Base-by-base conservation (phyloP, 2,888 invertebrate genomes). In the Oscheius sp. region DNA sequence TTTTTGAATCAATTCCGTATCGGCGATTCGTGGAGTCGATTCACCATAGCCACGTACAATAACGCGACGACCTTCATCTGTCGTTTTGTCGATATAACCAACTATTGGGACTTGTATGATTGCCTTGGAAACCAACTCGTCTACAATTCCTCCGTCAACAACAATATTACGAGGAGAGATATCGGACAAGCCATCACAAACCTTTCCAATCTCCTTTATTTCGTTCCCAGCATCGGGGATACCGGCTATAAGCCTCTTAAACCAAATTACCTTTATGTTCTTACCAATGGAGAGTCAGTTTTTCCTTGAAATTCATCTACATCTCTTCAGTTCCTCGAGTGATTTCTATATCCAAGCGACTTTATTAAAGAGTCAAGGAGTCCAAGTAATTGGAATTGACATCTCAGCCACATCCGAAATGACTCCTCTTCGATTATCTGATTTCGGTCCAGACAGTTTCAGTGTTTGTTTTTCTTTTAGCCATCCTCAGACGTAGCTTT, bases 31-130 rank as follows among this genome's bases (percentile, higher is more conserved):
- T 71, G 72, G 15, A 69, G 72, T 3, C 52, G 69, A 34, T 66
- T 76, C 46, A 61, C 76, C 20, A 29, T 76, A 0, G 76, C 76
- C 17, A 76, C 76, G 2, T 76, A 52, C 58, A 71, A 76, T 29
- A 52, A 45, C 53, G 65, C 63, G 3, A 67, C 74, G 1, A 69
- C 68, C 6, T 65, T 71, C 17, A 58, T 70, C 23, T 76, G 76
- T 34, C 53, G 45, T 5, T 76, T 76, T 34, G 37, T 39, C 5
- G 64, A 74, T 39, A 57, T 64, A 3, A 58, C 50, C 39, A 74
- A 69, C 34, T 76, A 74, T 52, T 76, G 72, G 63, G 72, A 73
- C 50, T 48, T 76, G 37, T 58, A 69, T 12, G 25, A 65, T 5
- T 76, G 76, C 29, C 57, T 67, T 17, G 67, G 57, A 23, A 37